Evolutionary conservation across 2,113 vertebrate genomes (phyloP).

Genomic region (Malurus cyaneus): DNA sequence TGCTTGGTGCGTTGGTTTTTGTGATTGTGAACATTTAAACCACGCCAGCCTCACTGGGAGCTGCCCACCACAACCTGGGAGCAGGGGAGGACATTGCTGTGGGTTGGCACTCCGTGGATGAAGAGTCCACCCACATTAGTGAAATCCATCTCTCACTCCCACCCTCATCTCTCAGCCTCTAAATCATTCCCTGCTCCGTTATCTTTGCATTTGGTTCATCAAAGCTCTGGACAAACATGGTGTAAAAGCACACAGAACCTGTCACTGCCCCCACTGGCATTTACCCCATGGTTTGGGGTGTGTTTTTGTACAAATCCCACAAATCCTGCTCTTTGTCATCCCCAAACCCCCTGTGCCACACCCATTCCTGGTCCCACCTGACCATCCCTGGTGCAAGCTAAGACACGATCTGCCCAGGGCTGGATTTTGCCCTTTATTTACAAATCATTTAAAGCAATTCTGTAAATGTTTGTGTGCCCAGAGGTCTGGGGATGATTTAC

Average conservation of each 20-base stretch:
- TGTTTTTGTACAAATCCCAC: background rate
- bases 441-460: conserved; percentile 50
- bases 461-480: conserved; percentile 35
- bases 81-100: background rate
- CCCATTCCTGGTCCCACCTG: accelerated
- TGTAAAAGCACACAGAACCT: background rate
- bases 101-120: background rate
- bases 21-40: background rate
- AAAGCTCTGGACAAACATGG: background rate
- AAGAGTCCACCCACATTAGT: background rate
- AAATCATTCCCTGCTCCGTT: background rate
- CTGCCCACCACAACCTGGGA: background rate
- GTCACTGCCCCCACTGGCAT: accelerated
- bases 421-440: conserved; percentile 20
- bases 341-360: background rate
- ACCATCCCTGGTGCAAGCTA: background rate
- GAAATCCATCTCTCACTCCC: background rate
- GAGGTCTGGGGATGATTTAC: conserved; percentile 58
- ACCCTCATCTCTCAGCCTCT: background rate
- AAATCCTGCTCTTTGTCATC: background rate
- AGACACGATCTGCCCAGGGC: background rate
- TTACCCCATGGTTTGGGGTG: accelerated
- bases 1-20: background rate
- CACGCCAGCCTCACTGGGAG: background rate
- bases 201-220: background rate